These are phyloP conservation scores for Tetramorium parvispinum DNA, from an alignment of 1,140 invertebrate genomes.

Conservation along the genomic window DNA sequence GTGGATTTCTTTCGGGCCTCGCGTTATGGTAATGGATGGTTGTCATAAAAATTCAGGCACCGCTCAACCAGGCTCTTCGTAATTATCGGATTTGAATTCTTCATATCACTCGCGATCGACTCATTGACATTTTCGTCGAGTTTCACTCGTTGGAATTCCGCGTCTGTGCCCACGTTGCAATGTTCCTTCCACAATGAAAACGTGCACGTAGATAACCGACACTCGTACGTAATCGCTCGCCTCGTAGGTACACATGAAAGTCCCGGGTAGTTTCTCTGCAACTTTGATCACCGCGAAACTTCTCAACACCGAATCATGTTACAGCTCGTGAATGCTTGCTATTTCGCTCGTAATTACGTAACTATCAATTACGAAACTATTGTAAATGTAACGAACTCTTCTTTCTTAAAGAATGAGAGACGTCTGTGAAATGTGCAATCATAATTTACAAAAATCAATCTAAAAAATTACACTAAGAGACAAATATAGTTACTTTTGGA, in stretches of 20 bases:
- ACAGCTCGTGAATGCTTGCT: neutral
- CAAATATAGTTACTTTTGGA: too few species aligned
- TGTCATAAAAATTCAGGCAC: slow-evolving; percentile 54
- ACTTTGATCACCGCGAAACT: slow-evolving; percentile 32
- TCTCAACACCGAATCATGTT: neutral
- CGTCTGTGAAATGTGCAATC: neutral
- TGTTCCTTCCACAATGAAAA: slow-evolving; percentile 71
- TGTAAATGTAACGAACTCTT: neutral
- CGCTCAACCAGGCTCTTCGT: slow-evolving; percentile 17
- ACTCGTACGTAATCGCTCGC: slow-evolving; percentile 47
- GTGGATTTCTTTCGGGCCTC: slow-evolving; percentile 26
- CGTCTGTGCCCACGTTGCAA: slow-evolving; percentile 70
- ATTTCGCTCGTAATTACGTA: neutral
- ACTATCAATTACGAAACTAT: neutral
- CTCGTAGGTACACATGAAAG: slow-evolving; percentile 40
- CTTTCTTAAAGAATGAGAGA: neutral
- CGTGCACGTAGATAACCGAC: slow-evolving; percentile 59
- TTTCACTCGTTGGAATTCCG: slow-evolving; percentile 74
- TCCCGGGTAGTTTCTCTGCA: slow-evolving; percentile 44
- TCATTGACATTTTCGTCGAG: slow-evolving; percentile 76
- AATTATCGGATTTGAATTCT: slow-evolving; percentile 73
- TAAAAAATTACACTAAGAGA: neutral
- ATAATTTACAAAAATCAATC: neutral
- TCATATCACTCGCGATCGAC: slow-evolving; percentile 72
- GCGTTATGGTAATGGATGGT: slow-evolving; percentile 22